Evolutionary conservation across 1,140 invertebrate genomes (phyloP), one percentile per base, ranked within the genome.

Genomic region (Neuroterus valhalla): DNA sequence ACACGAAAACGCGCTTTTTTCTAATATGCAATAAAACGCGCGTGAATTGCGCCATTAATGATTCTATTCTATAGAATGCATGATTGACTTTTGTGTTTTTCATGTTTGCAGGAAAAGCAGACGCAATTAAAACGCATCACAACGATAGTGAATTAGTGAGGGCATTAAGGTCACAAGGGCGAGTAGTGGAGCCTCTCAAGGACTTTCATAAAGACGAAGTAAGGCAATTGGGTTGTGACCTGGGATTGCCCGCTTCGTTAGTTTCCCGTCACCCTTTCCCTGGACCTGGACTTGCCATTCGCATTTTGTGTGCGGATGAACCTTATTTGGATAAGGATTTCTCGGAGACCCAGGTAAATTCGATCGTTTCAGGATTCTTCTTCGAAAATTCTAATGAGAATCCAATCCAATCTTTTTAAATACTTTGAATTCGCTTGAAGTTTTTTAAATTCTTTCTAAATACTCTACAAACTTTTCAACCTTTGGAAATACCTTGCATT

Each of bases 121-220:
- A 98, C 88, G 95, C 95, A 14, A 99, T 99, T 82, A 99, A 99
- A 91, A 99, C 98, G n/a, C 98, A 99, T 91, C 98, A 99, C 91
- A 99, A 99, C 89, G 98, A 99, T 89, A 99, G 96, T 44, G 97
- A 97, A 84, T 91, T 99, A 21, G 97, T 99, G n/a, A 91, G 98
- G 78, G 92, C 95, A 85, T 91, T 99, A 66, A 91, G 98, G 74
- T 92, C 93, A 78, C 90, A 96, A 82, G 98, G 96, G 14, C 91
- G 96, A 73, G 97, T 99, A 15, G 95, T 99, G 21, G 98, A 99
- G 91, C 98, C 98, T n/a, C 91, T 99, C 14, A 96, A 95, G 91
- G 98, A 99, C 91, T 99, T 99, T 87, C 98, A 99, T 87, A 99
- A 99, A 91, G 98, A 99, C 89, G 99, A 99, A 92, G 98, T 99